Base-by-base conservation (phyloP, 2,888 invertebrate species). In the Trichacis sp. region DNA sequence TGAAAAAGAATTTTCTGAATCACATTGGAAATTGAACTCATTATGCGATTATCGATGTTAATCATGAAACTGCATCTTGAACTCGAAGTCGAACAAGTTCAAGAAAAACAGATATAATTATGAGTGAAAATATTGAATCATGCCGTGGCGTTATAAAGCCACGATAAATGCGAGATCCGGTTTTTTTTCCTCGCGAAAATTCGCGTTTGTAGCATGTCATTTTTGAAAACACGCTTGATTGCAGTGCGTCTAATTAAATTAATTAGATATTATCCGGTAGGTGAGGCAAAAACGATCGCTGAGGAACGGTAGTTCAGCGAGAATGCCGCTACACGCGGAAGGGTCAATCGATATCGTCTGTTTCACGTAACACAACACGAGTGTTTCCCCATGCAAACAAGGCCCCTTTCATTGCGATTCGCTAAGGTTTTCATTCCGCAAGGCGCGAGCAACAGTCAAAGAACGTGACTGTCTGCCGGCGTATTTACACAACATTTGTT, bases 351-450 rank as follows among this genome's bases (percentile, higher is more conserved):
- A 73, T 73, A 74, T 68, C 69, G 70, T 67, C 70, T 70, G 71
- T 69, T 42, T 69, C 65, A 62, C 70, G 73, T 72, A 74, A 75
- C 66, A 70, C 68, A 71, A 73, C 70, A 70, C 70, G 64, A 24
- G 24, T 62, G 51, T 63, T 62, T 62, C 74, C 64, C 59, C 69
- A 64, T 71, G 72, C 66, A 70, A 71, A 61, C 70, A 49, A 68
- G 46, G 68, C 74, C 71, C 72, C 74, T 76, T 77, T 78, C 78
- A 74, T 79, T 73, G 73, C 75, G 73, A 79, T 80, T 79, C 77
- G 79, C 72, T 72, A 73, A 64, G 77, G 72, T 74, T 78, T 76
- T 79, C 77, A 76, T 79, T 77, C 71, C 64, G 55, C 62, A 67
- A 67, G 67, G 72, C 65, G 64, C 59, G 72, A n/a, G 72, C 40